A percentile compares a stretch with the other conserved stretches of the same genome.
Evolutionary conservation across 2,797 vertebrate species (phyloP).

Genomic region (Typhlichthys eigenmanni): DNA sequence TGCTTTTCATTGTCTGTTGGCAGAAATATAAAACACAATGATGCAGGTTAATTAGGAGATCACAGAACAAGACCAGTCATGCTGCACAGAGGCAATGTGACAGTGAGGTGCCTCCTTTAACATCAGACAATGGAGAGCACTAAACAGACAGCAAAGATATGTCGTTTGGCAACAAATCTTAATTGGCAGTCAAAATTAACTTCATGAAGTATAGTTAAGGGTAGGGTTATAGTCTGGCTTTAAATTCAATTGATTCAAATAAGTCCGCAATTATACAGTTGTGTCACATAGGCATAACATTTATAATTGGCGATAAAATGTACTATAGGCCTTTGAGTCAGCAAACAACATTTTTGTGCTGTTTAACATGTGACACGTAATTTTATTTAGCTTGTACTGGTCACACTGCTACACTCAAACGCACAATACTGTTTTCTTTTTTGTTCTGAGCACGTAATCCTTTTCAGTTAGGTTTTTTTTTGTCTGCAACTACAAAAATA

Average conservation of each 20-base stretch:
- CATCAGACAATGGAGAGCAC: slow-evolving; percentile 1
- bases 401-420: too few relatives aligned
- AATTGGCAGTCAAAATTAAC: background rate
- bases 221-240: background rate
- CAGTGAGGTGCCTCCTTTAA: slow-evolving; percentile 9
- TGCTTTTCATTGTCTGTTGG: slow-evolving; percentile 20
- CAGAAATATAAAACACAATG: slow-evolving; percentile 14
- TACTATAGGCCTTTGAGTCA: background rate
- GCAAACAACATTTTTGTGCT: background rate
- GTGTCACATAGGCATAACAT: too few relatives aligned
- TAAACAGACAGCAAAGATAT: slow-evolving; percentile 3
- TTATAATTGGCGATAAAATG: background rate
- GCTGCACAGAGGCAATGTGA: slow-evolving; percentile 5
- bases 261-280: background rate
- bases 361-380: background rate
- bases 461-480: background rate
- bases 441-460: background rate
- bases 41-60: slow-evolving; percentile 23
- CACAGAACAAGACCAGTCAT: slow-evolving; percentile 22
- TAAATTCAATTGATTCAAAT: background rate
- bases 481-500: background rate
- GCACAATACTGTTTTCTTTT: too few relatives aligned
- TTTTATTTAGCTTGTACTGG: too few relatives aligned
- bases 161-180: background rate
- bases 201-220: too few relatives aligned